Conservation (phyloP, 1,140 invertebrate species). For the Trichonephila inaurata region DNA sequence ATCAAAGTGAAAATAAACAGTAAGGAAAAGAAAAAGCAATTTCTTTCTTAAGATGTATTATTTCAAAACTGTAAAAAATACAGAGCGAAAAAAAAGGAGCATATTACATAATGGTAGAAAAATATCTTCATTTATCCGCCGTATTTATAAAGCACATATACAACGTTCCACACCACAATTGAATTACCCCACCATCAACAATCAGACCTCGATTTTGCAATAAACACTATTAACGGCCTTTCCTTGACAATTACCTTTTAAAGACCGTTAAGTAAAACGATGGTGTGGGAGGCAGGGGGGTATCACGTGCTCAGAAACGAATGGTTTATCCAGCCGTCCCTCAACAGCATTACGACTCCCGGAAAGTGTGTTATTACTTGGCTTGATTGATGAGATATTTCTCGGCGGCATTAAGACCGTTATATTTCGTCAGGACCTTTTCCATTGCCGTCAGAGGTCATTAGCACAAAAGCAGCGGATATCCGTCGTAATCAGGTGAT, state of each 20-base stretch:
- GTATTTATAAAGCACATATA: too few species aligned
- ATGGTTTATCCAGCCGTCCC: constrained; percentile 27
- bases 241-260: background rate
- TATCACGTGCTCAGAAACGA: background rate
- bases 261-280: constrained; percentile 36
- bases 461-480: constrained; percentile 35
- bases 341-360: constrained; percentile 38
- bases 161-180: background rate
- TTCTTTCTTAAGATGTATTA: too few species aligned
- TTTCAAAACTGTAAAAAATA: too few species aligned
- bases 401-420: background rate
- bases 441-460: constrained; percentile 2
- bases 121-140: too few species aligned
- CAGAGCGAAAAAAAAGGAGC: too few species aligned
- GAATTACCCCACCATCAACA: background rate
- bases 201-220: background rate
- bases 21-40: too few species aligned
- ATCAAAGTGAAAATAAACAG: too few species aligned
- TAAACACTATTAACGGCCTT: background rate
- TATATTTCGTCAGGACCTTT: background rate
- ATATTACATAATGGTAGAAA: too few species aligned
- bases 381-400: constrained; percentile 40
- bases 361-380: constrained; percentile 55
- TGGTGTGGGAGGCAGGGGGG: background rate
- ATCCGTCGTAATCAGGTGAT: constrained; percentile 33